These are phyloP conservation scores for Brachionus angularis DNA, from an alignment of 1,140 invertebrate species.

Conservation along the genomic window DNA sequence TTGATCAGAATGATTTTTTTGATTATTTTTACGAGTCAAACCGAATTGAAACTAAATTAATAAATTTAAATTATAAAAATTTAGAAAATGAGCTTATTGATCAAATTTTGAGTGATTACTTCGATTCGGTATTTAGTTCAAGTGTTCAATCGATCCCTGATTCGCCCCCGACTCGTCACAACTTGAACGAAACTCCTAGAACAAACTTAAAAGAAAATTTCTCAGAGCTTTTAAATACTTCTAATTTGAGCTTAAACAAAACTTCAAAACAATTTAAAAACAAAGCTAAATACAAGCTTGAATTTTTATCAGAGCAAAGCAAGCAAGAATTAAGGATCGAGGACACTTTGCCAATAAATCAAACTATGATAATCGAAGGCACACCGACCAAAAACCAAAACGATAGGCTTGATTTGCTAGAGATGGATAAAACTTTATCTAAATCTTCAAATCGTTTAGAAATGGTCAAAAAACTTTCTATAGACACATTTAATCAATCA, in stretches of 20 bases:
- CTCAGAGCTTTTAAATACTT: neutral
- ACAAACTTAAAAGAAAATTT: slow-evolving; percentile 17
- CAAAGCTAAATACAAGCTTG: neutral
- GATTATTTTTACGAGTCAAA: neutral
- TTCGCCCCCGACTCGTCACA: neutral
- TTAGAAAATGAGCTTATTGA: slow-evolving; percentile 7
- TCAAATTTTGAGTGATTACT: slow-evolving; percentile 13
- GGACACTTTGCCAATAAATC: neutral
- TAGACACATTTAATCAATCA: neutral
- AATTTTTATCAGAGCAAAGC: neutral
- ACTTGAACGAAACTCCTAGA: neutral
- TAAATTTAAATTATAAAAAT: slow-evolving; percentile 1
- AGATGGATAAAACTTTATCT: slow-evolving; percentile 6
- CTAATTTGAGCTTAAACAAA: neutral
- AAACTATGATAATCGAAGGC: neutral
- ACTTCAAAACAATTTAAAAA: neutral
- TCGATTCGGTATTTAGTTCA: neutral
- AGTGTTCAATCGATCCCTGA: slow-evolving; percentile 29
- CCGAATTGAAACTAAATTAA: neutral
- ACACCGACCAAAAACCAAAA: slow-evolving; percentile 16
- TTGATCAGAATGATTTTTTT: slow-evolving; percentile 3
- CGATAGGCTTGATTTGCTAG: neutral
- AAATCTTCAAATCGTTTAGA: slow-evolving; percentile 28
- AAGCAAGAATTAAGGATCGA: neutral
- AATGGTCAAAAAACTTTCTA: neutral